A percentile compares a stretch with the other conserved stretches of the same genome.
These are phyloP conservation scores for Albula glossodonta DNA, from an alignment of 2,113 vertebrate species.

Conservation along the genomic window DNA sequence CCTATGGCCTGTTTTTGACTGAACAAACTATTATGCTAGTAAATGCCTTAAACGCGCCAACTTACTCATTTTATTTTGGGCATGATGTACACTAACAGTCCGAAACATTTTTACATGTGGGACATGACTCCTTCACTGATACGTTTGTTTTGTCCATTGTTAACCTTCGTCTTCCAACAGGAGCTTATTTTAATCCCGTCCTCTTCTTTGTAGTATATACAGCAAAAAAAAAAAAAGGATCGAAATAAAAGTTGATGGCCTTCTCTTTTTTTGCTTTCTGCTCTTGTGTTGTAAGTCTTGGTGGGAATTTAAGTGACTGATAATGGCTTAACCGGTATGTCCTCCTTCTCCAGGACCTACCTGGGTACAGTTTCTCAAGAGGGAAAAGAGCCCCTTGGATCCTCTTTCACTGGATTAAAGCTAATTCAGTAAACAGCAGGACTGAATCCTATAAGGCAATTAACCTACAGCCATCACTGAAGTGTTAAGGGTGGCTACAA, in stretches of 20 bases:
- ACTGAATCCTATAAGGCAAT: not conserved
- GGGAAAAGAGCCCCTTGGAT: not conserved
- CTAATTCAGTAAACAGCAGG: not conserved
- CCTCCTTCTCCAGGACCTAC: not conserved
- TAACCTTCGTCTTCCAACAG: conserved; percentile 58
- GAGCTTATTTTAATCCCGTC: conserved; percentile 34
- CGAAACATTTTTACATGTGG: not conserved
- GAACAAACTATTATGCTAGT: conserved; percentile 49
- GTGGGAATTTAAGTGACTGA: not conserved
- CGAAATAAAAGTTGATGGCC: conserved; percentile 50
- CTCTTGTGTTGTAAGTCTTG: not conserved
- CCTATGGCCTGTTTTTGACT: conserved; percentile 45
- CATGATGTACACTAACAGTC: conserved; percentile 1
- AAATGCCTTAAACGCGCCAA: conserved; percentile 63
- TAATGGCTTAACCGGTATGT: not conserved
- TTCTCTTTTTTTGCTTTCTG: conserved; percentile 39
- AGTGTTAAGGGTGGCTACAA: not conserved
- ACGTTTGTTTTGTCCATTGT: conserved; percentile 37
- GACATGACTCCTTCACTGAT: conserved; percentile 10
- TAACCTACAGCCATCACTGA: not conserved
- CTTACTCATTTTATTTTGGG: conserved; percentile 10
- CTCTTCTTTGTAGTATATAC: conserved; percentile 53
- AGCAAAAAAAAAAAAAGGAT: conserved; percentile 49
- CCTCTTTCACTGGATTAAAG: not conserved
- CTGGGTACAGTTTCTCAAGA: not conserved